These are phyloP conservation scores for Sinocyclocheilus anophthalmus DNA, from an alignment of 2,113 vertebrate species.

Conservation along the genomic window DNA sequence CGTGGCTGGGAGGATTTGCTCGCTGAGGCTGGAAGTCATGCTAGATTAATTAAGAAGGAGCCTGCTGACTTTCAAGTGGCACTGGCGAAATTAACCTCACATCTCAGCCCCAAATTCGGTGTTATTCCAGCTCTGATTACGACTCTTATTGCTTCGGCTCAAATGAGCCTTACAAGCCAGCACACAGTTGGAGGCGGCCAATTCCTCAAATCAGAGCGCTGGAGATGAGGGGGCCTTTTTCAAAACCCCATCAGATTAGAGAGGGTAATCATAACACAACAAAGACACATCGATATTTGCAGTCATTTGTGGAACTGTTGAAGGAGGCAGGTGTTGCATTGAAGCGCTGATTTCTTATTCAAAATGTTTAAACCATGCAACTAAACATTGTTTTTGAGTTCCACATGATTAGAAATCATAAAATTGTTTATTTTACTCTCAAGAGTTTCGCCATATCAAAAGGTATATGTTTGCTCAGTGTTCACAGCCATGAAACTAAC, in stretches of 20 bases:
- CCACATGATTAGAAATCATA: conserved; percentile 13
- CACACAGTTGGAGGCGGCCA: conserved; percentile 46
- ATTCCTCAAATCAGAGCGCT: conserved; percentile 48
- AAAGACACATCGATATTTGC: conserved; percentile 34
- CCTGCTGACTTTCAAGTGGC: conserved; percentile 59
- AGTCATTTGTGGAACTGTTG: conserved; percentile 43
- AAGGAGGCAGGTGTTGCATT: conserved; percentile 51
- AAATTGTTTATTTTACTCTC: background rate
- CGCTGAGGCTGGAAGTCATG: conserved; percentile 47
- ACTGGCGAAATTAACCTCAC: conserved; percentile 46
- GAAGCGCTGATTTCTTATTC: conserved; percentile 35
- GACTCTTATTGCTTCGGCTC: conserved; percentile 41
- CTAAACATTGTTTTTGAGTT: conserved; percentile 36
- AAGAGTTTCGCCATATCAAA: background rate
- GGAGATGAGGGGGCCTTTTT: conserved; percentile 36
- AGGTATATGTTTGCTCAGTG: background rate
- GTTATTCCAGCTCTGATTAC: conserved; percentile 56
- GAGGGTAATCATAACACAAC: conserved; percentile 57
- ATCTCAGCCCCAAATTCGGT: conserved; percentile 37
- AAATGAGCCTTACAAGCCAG: conserved; percentile 49
- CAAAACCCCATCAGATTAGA: conserved; percentile 53
- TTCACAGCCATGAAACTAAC: background rate
- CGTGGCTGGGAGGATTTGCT: conserved; percentile 25
- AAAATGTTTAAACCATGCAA: conserved; percentile 39
- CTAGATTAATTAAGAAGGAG: conserved; percentile 57